Conservation (phyloP, 2,113 vertebrate genomes). For the Seriola rivoliana region DNA sequence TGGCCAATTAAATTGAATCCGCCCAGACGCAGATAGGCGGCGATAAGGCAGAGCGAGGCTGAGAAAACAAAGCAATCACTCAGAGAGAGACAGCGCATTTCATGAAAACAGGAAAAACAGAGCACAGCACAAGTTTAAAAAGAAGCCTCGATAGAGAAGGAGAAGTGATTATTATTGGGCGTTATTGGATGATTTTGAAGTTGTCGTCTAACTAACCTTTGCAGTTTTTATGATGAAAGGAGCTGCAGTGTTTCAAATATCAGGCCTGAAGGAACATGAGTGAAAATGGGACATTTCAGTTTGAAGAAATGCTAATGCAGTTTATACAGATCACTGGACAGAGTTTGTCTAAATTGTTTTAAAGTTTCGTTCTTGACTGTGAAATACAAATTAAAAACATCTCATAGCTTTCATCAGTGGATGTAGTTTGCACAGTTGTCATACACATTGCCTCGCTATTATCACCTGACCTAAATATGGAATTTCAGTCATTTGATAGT, state of each 20-base stretch:
- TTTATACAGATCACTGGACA: too few species aligned
- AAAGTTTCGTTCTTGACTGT: too few species aligned
- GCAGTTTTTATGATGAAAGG: conserved; percentile 12
- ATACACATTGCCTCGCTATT: too few species aligned
- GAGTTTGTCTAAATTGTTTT: too few species aligned
- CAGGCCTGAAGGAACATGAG: background rate
- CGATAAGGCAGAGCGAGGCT: conserved; percentile 4
- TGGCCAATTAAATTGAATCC: conserved; percentile 45
- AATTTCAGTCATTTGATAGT: too few species aligned
- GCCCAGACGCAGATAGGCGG: conserved; percentile 1
- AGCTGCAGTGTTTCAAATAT: background rate
- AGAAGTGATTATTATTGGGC: too few species aligned
- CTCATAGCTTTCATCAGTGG: too few species aligned
- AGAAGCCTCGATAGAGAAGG: too few species aligned
- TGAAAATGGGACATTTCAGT: conserved; percentile 3
- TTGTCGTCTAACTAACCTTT: conserved; percentile 6
- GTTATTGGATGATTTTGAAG: conserved; percentile 4
- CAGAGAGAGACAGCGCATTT: background rate
- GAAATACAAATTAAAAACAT: too few species aligned
- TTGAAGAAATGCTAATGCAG: background rate
- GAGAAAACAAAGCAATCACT: conserved; percentile 17
- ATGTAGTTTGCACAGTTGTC: too few species aligned
- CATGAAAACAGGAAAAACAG: background rate
- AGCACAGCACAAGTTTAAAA: background rate
- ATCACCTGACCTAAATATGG: too few species aligned